Conservation (phyloP, 2,113 vertebrate species). For the Onychorhynchus coronatus region DNA sequence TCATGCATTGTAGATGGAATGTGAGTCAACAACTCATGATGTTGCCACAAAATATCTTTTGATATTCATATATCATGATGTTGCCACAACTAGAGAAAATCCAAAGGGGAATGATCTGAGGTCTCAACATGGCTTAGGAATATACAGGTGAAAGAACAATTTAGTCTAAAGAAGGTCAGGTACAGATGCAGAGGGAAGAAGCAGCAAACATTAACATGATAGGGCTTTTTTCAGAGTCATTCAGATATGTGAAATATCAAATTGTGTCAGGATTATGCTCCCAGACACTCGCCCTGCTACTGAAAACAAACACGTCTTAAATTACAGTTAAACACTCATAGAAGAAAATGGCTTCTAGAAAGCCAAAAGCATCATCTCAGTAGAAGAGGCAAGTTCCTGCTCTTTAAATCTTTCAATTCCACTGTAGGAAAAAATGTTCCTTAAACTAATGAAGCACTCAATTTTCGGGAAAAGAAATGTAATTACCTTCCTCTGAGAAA, state of each 20-base stretch:
- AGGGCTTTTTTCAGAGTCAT: not conserved
- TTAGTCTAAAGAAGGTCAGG: not conserved
- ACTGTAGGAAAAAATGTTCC: not conserved
- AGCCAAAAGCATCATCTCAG: not conserved
- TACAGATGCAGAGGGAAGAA: not conserved
- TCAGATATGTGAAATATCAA: not conserved
- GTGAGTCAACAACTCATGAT: not conserved
- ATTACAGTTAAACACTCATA: not conserved
- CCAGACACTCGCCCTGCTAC: not conserved
- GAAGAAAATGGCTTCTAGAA: not conserved
- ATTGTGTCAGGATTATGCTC: not conserved
- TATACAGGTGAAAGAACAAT: not conserved
- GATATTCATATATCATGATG: too few species aligned
- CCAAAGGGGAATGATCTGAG: not conserved
- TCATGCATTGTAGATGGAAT: fast-evolving
- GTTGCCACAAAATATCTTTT: not conserved
- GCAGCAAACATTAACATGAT: not conserved
- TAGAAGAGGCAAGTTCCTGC: not conserved
- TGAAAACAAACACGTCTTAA: not conserved
- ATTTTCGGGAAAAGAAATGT: not conserved
- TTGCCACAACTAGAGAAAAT: not conserved
- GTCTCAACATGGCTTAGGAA: not conserved
- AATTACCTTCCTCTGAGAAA: not conserved
- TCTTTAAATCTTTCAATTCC: not conserved
- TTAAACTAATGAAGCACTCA: not conserved